Evolutionary conservation across 2,113 vertebrate genomes (phyloP).

Genomic region (Turdus rufiventris): DNA sequence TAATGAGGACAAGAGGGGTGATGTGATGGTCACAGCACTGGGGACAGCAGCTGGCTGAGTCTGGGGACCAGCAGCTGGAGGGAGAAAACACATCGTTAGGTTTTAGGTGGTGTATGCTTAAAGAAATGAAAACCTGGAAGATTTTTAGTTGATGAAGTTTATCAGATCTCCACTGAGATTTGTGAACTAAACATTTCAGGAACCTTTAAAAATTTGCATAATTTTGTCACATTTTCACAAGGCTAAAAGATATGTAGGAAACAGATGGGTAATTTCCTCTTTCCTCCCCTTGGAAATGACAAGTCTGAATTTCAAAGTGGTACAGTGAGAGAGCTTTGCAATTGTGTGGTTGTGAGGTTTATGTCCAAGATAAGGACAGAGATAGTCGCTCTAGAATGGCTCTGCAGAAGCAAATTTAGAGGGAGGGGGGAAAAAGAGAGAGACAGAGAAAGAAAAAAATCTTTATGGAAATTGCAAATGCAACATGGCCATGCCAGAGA

Average conservation of each 20-base stretch:
- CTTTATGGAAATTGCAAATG: not conserved
- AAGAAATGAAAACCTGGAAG: not conserved
- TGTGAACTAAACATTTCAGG: not conserved
- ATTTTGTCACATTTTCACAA: not conserved
- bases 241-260: not conserved
- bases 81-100: not conserved
- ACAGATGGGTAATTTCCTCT: not conserved
- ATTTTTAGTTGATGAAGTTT: not conserved
- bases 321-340: not conserved
- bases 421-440: accelerated
- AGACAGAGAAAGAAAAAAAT: not conserved
- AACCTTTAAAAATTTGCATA: not conserved
- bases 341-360: not conserved
- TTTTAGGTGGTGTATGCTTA: not conserved
- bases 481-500: not conserved
- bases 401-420: not conserved
- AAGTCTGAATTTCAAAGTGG: not conserved
- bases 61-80: not conserved
- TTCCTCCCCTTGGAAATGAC: not conserved
- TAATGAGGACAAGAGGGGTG: not conserved
- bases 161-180: not conserved
- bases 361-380: not conserved
- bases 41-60: not conserved
- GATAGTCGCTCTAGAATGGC: not conserved
- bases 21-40: not conserved